Conservation (phyloP, 2,113 vertebrate species). For the Saguinus midas region DNA sequence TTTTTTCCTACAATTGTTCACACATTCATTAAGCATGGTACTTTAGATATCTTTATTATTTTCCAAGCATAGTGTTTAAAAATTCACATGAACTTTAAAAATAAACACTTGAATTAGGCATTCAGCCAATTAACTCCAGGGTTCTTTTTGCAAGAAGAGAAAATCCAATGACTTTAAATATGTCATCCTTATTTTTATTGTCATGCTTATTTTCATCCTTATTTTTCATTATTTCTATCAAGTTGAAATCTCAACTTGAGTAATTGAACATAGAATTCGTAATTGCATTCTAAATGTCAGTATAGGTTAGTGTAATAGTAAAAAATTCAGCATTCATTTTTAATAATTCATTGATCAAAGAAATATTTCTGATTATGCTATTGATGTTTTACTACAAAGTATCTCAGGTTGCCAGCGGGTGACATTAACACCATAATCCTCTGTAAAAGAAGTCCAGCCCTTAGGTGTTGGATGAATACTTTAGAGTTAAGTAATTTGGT, state of each 20-base stretch:
- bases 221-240: neutral
- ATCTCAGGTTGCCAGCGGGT: conserved; percentile 69
- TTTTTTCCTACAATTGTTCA: conserved; percentile 72
- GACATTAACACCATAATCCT: conserved; percentile 70
- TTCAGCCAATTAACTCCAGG: neutral
- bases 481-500: conserved; percentile 17
- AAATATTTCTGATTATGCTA: conserved; percentile 67
- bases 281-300: conserved; percentile 45
- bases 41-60: neutral
- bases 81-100: neutral
- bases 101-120: neutral
- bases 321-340: conserved; percentile 54
- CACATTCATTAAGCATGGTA: conserved; percentile 39
- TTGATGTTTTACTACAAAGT: conserved; percentile 79
- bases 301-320: conserved; percentile 44
- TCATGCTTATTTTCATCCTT: conserved; percentile 2
- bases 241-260: conserved; percentile 21
- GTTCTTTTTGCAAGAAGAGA: neutral
- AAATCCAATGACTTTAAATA: neutral
- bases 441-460: conserved; percentile 73
- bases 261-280: conserved; percentile 9
- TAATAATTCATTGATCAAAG: conserved; percentile 77
- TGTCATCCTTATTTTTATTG: neutral
- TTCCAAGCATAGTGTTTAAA: conserved; percentile 36
- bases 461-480: conserved; percentile 58